A percentile compares a stretch with the other conserved stretches of the same genome.
phyloP scores from a whole-genome alignment of 2,797 vertebrate species.

The Typhlichthys subterraneus region DNA sequence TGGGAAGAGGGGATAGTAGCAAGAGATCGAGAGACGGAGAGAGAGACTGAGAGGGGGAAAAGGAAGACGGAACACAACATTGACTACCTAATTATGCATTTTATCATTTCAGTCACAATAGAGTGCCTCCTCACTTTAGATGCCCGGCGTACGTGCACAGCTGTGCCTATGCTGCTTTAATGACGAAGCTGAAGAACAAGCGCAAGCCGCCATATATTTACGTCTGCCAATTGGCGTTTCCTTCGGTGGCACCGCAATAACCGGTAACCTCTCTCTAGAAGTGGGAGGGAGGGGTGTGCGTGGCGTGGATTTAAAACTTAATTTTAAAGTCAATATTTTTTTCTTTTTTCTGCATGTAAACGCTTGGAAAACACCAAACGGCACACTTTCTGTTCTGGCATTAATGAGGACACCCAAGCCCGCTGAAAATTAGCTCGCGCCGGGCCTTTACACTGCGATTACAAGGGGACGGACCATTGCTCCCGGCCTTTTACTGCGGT shows the following conservation, averaged over 20 bases:
- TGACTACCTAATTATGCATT: conserved; percentile 79
- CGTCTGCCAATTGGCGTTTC: conserved; percentile 58
- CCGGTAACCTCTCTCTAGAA: too few species aligned
- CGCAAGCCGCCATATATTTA: conserved; percentile 69
- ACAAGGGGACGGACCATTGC: not conserved
- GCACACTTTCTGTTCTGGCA: conserved; percentile 26
- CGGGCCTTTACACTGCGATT: conserved; percentile 23
- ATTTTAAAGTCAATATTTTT: too few species aligned
- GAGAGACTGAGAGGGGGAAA: conserved; percentile 17
- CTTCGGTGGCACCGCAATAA: not conserved
- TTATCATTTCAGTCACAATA: conserved; percentile 81
- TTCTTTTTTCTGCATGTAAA: too few species aligned
- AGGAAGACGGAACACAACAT: conserved; percentile 67
- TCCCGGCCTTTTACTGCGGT: conserved; percentile 7
- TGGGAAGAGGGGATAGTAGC: not conserved
- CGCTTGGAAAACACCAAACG: too few species aligned
- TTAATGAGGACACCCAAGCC: conserved; percentile 14
- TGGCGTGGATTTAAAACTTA: too few species aligned
- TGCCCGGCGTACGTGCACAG: conserved; percentile 75
- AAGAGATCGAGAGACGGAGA: not conserved
- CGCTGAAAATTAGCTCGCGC: conserved; percentile 27
- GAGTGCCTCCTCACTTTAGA: conserved; percentile 76
- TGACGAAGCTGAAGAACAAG: conserved; percentile 84
- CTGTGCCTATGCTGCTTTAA: conserved; percentile 79
- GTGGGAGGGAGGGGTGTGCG: too few species aligned